Evolutionary conservation across 2,113 vertebrate species (phyloP), one percentile per base, ranked within the genome.

Genomic region (Ramphastos sulfuratus): DNA sequence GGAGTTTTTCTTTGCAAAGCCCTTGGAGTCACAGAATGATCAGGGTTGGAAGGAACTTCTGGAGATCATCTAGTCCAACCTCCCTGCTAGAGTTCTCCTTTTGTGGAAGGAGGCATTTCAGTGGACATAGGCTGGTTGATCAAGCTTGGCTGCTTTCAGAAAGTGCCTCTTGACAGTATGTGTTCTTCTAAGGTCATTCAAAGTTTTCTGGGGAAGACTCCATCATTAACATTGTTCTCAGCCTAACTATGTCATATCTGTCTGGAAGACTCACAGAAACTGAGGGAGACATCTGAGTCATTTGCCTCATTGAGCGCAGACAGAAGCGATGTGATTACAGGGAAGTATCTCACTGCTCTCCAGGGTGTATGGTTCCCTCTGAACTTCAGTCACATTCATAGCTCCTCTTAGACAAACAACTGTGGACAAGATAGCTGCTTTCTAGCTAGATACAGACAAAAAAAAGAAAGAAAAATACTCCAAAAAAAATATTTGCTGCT

Each of bases 341-440:
- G 24, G 12, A 71, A 78, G 33, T 37, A 66, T 64, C 73, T 46
- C 4, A 1, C 54, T 15, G 37, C 21, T 6, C 30, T 75, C 33
- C n/a, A 54, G 44, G 50, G 52, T 46, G 13, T 8, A 18, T 56
- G 28, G 28, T 56, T 61, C 11, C 23, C 15, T 1, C 0, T 28
- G 30, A 92, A 69, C 42, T 90, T 78, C 10, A 54, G 23, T 90
- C 79, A 65, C 72, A 74, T 88, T 72, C 60, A 48, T 75, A 50
- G 35, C 73, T 95, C 48, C 27, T 78, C 55, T 72, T 90, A 84
- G 48, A 92, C 70, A 86, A 89, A 81, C 75, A 86, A 37, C 70
- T 86, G 33, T 86, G 83, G 86, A 88, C 4, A 30, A 86, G 80
- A 78, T 58, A 74, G 20, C 54, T 86, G 56, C 37, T 90, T 87